Evolutionary conservation across 2,797 vertebrate species (phyloP).

Genomic region (Pipistrellus kuhlii): DNA sequence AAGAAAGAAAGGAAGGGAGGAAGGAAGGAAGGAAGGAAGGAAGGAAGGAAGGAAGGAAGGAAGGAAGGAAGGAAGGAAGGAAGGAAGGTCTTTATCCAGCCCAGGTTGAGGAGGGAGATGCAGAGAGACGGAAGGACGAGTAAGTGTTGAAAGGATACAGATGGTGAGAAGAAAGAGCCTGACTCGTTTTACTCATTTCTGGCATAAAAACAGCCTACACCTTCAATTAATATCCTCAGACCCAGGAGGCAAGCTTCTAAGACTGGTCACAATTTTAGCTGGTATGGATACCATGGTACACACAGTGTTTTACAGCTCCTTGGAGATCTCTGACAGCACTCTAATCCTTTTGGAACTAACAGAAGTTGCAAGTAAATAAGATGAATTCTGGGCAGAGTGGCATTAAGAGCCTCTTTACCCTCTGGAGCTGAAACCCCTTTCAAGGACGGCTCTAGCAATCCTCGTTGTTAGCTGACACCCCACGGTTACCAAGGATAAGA

Average conservation of each 20-base stretch:
- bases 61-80: not conserved
- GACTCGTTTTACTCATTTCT: conserved; percentile 33
- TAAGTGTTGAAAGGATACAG: not conserved
- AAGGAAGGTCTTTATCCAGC: not conserved
- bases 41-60: no score
- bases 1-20: no score
- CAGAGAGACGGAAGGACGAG: not conserved
- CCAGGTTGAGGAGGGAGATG: not conserved
- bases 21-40: no score
- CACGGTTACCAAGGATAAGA: conserved; percentile 63
- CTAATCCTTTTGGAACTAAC: conserved; percentile 60
- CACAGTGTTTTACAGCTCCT: conserved; percentile 46
- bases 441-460: conserved; percentile 23
- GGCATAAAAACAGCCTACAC: not conserved
- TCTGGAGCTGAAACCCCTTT: conserved; percentile 45
- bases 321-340: conserved; percentile 48
- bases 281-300: not conserved
- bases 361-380: conserved; percentile 63
- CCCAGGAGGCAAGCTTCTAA: not conserved
- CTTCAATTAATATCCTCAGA: conserved; percentile 19
- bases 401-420: conserved; percentile 62
- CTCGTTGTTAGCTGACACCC: not conserved
- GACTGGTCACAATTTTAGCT: not conserved
- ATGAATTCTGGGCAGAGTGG: conserved; percentile 59
- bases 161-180: not conserved